Evolutionary conservation across 1,140 invertebrate genomes (phyloP), one percentile per base, ranked within the genome.

Genomic region (Polypedilum vanderplanki): DNA sequence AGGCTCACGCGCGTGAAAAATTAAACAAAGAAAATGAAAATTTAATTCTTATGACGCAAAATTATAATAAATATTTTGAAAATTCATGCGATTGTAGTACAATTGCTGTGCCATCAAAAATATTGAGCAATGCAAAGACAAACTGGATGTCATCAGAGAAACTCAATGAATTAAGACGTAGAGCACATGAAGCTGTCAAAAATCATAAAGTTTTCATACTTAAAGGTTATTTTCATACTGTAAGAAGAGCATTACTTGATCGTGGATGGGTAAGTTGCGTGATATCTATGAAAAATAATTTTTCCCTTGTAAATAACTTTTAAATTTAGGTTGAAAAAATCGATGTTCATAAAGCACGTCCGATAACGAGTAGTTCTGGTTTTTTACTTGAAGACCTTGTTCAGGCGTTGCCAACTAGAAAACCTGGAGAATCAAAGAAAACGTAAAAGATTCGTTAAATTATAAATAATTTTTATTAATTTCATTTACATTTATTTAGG

Each of bases 271-370:
- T 64, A 15, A 57, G 46, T 57, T 15, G 12, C n/a, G 24, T 33
- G 24, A 1, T 33, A 33, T 33, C 24, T 33, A 33, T 5, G n/a
- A n/a, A 33, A 46, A 46, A 9, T 46, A 46, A 46, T 46, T 12
- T 12, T 46, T 57, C 15, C 4, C 3, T 5, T 33, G 5, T 57
- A 57, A 57, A 57, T 57, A n/a, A n/a, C 10, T 3, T 15, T 15
- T 46, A 1, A 57, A n/a, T 57, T 2, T 40, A 88, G 88, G 80
- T 90, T 1, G 88, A 90, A 78, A 89, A 89, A 80, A 83, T 87
- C 77, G 88, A 89, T 78, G 81, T 85, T 22, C 84, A 85, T 77
- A 85, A 85, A 1, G 7, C 76, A 76, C 15, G 80, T 80, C 0
- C 46, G 57, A 0, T 76, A 41, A 67, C 81, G 81, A 75, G 80